Base-by-base conservation (phyloP, 2,888 invertebrate genomes). In the Chrysodeixis includens region DNA sequence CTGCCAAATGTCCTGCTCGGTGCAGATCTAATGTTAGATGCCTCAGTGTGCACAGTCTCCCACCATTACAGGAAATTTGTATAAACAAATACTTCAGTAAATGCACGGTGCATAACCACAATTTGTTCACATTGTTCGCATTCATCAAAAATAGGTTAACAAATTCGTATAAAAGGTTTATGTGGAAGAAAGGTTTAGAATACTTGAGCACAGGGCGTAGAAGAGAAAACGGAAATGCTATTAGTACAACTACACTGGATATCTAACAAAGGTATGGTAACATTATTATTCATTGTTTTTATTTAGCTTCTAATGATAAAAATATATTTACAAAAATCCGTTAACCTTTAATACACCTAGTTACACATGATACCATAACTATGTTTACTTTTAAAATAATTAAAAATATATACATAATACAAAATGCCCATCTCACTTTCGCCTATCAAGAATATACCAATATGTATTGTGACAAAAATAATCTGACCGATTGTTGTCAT, bases 261-360 rank as follows among this genome's bases (percentile, higher is more conserved):
- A 77, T 74, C 69, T 79, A 81, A 78, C 67, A 80, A 76, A 71
- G 67, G 71, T 79, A 81, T 89, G 92, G 92, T 93, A 93, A 93
- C 92, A 88, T 87, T 82, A 79, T 85, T 83, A 73, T 78, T 83
- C 81, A 83, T 80, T 83, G 76, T 79, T 79, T 81, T 78, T 78
- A 62, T 71, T 84, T 81, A 86, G 85, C 84, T 86, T 87, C 82
- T 85, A 82, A 78, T 84, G 86, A 86, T 88, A 86, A 91, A 90
- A 88, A 88, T 88, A 90, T 93, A 93, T 94, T 91, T 93, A 94
- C 93, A 93, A 86, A 86, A 88, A 88, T 89, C 88, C 89, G 74
- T 85, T 83, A 85, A 86, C 90, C 89, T 87, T 83, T 81, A 83
- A 74, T 86, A 87, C 77, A 84, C 79, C 82, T 86, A 86, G 82